Base-by-base conservation (phyloP, 2,888 invertebrate species). In the Drosophila pseudotalamancana region DNA sequence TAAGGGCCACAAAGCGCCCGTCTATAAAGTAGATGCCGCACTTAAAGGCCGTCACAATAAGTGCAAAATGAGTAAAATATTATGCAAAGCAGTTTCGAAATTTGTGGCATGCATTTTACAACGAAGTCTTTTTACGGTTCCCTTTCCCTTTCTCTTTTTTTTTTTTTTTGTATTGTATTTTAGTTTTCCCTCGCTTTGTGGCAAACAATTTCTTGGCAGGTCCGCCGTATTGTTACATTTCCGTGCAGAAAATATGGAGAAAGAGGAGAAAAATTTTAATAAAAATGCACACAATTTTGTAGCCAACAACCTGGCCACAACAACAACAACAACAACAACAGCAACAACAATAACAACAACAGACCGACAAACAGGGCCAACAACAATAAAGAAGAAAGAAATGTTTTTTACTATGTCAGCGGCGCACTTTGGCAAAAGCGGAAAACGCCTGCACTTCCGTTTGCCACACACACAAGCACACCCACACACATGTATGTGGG, bases 391-490 rank as follows among this genome's bases (percentile, higher is more conserved):
- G 43, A 48, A 65, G 16, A 35, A 65, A 60, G 42, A 39, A 53
- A 72, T 53, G 63, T 45, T 51, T n/a, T 72, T 72, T 72, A 59
- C 54, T 69, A 71, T 84, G 81, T 73, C 70, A 71, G 71, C 66
- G 60, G 76, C 55, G 77, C 73, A 69, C 77, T 81, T 81, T 68
- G 65, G 71, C 56, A 69, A 83, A 68, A 80, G 61, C 69, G 83
- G 78, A 86, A 83, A 83, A 86, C 83, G 86, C 86, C 83, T 83
- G 86, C 83, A 81, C 86, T 83, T 80, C 86, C 83, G 83, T 48
- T 83, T 55, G 61, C 42, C 40, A 48, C 60, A 63, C 71, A 73
- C 72, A 74, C 49, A 66, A 45, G 37, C 29, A 19, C 37, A 45
- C 37, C 46, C 32, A 55, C 46, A 35, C 21, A 21, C 6, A 37